phyloP scores from a whole-genome alignment of 2,797 vertebrate genomes.

The Champsocephalus gunnari region DNA sequence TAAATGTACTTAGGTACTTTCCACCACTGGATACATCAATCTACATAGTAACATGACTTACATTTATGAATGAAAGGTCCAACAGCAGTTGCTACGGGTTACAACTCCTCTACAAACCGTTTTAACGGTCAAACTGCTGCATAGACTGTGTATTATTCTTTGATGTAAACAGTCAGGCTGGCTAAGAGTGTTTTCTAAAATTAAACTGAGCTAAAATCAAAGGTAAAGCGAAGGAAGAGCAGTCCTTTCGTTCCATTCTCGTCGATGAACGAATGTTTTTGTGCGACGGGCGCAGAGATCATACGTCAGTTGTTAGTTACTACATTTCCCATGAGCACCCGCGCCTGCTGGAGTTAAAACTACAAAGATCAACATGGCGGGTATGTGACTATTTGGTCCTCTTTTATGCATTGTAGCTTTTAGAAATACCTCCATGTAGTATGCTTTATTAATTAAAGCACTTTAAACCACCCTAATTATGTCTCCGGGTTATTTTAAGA shows the following conservation, averaged over 20 bases:
- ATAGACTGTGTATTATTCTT: not conserved
- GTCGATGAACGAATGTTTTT: slow-evolving; percentile 45
- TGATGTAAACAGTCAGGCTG: not conserved
- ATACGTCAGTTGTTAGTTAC: slow-evolving; percentile 45
- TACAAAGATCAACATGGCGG: slow-evolving; percentile 81
- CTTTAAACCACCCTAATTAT: fast-evolving
- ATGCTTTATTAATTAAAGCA: fast-evolving
- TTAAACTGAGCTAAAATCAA: not conserved
- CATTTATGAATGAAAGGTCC: slow-evolving; percentile 34
- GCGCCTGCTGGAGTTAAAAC: slow-evolving; percentile 9
- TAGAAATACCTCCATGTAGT: fast-evolving
- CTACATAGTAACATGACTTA: slow-evolving; percentile 30
- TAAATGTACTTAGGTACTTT: too few relatives aligned
- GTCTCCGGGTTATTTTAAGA: not conserved
- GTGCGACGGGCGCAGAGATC: slow-evolving; percentile 55
- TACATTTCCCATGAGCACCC: slow-evolving; percentile 72
- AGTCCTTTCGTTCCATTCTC: not conserved
- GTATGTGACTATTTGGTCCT: slow-evolving; percentile 57
- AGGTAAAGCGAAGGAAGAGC: not conserved
- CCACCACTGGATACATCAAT: not conserved
- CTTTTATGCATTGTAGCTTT: slow-evolving; percentile 1
- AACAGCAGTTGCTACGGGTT: slow-evolving; percentile 3
- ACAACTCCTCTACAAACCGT: slow-evolving; percentile 3
- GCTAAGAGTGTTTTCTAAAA: not conserved
- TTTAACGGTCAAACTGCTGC: not conserved